Conservation (phyloP, 2,113 vertebrate genomes). For the Eidolon helvum region DNA sequence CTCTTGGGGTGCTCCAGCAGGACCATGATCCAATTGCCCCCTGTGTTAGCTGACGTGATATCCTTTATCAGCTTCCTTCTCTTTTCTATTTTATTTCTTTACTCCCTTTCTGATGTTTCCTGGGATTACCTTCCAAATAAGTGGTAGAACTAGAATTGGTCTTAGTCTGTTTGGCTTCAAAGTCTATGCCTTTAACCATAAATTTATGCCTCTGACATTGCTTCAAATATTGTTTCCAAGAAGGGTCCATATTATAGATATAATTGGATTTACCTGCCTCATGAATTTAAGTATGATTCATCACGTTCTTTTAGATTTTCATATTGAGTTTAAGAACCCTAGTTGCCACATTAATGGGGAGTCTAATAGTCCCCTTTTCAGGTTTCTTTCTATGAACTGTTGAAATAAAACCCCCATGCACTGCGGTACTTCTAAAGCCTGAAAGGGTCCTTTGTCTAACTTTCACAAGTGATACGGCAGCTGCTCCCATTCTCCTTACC, state of each 20-base stretch:
- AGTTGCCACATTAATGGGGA: neutral
- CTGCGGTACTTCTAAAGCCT: neutral
- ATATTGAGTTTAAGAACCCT: neutral
- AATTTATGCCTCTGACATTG: neutral
- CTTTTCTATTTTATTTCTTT: neutral
- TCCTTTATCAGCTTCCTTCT: neutral
- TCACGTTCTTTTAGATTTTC: neutral
- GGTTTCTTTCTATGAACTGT: neutral
- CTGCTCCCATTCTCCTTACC: neutral
- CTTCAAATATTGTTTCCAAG: neutral
- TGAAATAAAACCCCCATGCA: neutral
- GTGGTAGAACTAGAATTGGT: neutral
- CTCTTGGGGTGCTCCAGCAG: neutral
- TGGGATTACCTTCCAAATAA: neutral
- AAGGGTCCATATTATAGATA: neutral
- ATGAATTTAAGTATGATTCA: neutral
- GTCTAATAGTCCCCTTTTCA: neutral
- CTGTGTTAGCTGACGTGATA: neutral
- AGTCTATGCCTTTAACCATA: neutral
- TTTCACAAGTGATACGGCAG: neutral
- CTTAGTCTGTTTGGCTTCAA: neutral
- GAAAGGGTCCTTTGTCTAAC: neutral
- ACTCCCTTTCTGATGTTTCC: neutral
- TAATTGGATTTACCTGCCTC: neutral
- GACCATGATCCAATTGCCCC: rapidly evolving